Evolutionary conservation across 2,797 vertebrate genomes (phyloP), one percentile per base, ranked within the genome.

Genomic region (Babyrousa celebensis): DNA sequence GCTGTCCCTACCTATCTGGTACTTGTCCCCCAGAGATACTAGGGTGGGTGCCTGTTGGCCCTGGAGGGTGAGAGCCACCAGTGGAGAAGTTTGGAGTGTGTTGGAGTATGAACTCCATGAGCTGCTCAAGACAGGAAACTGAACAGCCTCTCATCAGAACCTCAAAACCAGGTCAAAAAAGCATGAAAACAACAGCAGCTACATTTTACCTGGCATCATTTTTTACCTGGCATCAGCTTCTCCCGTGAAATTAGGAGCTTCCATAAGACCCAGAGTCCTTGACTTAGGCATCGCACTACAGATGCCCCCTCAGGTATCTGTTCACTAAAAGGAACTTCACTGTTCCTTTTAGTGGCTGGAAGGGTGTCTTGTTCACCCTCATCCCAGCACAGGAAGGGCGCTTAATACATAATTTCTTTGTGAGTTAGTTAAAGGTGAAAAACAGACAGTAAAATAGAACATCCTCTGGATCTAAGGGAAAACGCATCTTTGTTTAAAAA

Each of bases 201-300:
- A 4, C 4, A 9, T 14, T 12, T n/a, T 0, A 23, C 1, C 2
- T 36, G 2, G 2, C 4, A 17, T 32, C 10, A 5, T n/a, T n/a
- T 14, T 12, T n/a, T 0, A 23, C 1, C 2, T 36, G 2, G 2
- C 4, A 17, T 32, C 10, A 5, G 16, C 1, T 21, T 65, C 36
- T 71, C 16, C 1, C 2, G 2, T 10, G 16, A 6, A 10, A 36
- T 15, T 5, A 17, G 52, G 32, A 29, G 25, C n/a, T 23, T 72
- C 67, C 40, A 6, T 12, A 36, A 74, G 21, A 14, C 17, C 15
- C 21, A 52, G 3, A 2, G 4, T 36, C 63, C 29, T 4, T 25
- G 2, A 23, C 16, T 23, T 7, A 70, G 15, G 40, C 7, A n/a
- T 18, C 4, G 6, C 7, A 5, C 25, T 14, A 12, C 62, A 18